Conservation (phyloP, 2,888 invertebrate genomes). For the Empis stercorea region DNA sequence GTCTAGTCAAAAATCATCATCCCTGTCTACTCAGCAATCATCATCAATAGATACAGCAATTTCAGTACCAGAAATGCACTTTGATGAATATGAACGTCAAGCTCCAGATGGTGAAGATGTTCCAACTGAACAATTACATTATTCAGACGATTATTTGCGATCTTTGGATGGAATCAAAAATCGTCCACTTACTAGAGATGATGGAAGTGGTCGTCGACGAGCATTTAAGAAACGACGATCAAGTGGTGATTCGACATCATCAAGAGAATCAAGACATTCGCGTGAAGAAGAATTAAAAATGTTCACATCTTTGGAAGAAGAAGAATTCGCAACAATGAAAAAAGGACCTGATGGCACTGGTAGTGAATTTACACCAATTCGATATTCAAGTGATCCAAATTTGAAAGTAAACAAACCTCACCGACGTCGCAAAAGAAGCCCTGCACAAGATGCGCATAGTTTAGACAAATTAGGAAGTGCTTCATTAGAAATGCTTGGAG, state of each 20-base stretch:
- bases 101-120: constrained; percentile 29
- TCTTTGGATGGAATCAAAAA: constrained; percentile 54
- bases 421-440: constrained; percentile 31
- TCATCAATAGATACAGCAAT: constrained; percentile 13
- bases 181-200: constrained; percentile 46
- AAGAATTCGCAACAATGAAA: constrained; percentile 39
- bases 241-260: constrained; percentile 42
- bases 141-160: constrained; percentile 37
- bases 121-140: constrained; percentile 18
- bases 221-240: constrained; percentile 48
- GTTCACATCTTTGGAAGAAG: constrained; percentile 51
- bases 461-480: constrained; percentile 12
- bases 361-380: constrained; percentile 27
- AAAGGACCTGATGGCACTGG: constrained; percentile 16
- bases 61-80: constrained; percentile 37
- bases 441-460: constrained; percentile 24
- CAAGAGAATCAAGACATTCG: constrained; percentile 46
- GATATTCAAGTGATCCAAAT: constrained; percentile 28
- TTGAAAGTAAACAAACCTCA: constrained; percentile 24
- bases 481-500: constrained; percentile 28
- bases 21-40: constrained; percentile 24
- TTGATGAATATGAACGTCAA: constrained; percentile 41
- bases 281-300: constrained; percentile 50
- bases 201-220: constrained; percentile 46
- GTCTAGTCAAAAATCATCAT: constrained; percentile 24